Percentiles rank a stretch among this genome's conserved stretches.
These are phyloP conservation scores for Euplagia quadripunctaria DNA, from an alignment of 2,888 invertebrate species.

Conservation along the genomic window DNA sequence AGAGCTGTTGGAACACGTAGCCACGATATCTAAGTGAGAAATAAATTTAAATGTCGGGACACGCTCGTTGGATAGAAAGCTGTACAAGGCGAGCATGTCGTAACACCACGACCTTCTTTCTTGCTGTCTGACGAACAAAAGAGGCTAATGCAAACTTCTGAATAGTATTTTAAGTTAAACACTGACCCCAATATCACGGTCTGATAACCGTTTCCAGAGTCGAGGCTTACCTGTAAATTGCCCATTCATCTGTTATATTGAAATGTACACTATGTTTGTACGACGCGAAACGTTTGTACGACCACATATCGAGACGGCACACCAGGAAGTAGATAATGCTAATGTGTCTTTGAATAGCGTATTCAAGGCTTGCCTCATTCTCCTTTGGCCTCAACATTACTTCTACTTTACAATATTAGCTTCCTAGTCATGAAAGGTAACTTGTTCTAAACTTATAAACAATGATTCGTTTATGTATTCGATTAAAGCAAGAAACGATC, in stretches of 20 bases:
- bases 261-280: slow-evolving; percentile 60
- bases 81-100: slow-evolving; percentile 85
- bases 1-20: slow-evolving; percentile 74
- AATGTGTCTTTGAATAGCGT: slow-evolving; percentile 83
- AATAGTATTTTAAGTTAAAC: slow-evolving; percentile 74
- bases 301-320: slow-evolving; percentile 71
- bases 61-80: slow-evolving; percentile 85
- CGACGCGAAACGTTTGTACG: slow-evolving; percentile 59
- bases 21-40: slow-evolving; percentile 81
- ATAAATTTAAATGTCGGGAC: slow-evolving; percentile 86
- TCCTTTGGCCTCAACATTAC: slow-evolving; percentile 77
- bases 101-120: slow-evolving; percentile 85
- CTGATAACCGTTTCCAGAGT: slow-evolving; percentile 74
- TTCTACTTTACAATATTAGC: slow-evolving; percentile 71
- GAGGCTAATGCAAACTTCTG: slow-evolving; percentile 77
- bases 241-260: slow-evolving; percentile 64
- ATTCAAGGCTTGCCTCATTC: slow-evolving; percentile 84
- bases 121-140: slow-evolving; percentile 77
- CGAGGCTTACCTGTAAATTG: slow-evolving; percentile 65
- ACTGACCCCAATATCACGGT: slow-evolving; percentile 80
- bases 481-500: background rate
- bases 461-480: slow-evolving; percentile 34
- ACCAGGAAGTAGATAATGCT: slow-evolving; percentile 84
- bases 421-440: slow-evolving; percentile 67
- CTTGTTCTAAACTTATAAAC: slow-evolving; percentile 49